These are phyloP conservation scores for Amphipoea oculea DNA, from an alignment of 2,888 invertebrate genomes.

Conservation along the genomic window DNA sequence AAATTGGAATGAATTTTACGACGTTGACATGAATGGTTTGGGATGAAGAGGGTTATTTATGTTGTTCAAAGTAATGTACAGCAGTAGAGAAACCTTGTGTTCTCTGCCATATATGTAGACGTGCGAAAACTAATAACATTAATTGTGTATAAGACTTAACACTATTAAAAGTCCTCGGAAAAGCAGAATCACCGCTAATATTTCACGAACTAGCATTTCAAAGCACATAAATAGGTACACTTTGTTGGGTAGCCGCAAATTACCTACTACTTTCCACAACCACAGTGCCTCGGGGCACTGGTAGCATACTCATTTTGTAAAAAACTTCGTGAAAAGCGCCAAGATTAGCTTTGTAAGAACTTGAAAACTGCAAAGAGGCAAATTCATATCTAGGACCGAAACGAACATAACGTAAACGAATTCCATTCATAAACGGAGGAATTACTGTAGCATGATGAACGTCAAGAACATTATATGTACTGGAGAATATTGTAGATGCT, in stretches of 20 bases:
- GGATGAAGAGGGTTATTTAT: background rate
- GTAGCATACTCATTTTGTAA: slow-evolving; percentile 17
- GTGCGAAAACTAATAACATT: background rate
- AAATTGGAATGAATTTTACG: slow-evolving; percentile 3
- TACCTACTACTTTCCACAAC: slow-evolving; percentile 5
- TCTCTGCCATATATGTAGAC: background rate
- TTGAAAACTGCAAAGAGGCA: slow-evolving; percentile 35
- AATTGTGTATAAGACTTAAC: background rate
- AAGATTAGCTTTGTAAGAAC: slow-evolving; percentile 37
- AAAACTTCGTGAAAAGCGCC: slow-evolving; percentile 34
- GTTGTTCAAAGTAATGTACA: background rate
- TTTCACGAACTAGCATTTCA: slow-evolving; percentile 5
- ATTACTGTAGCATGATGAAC: slow-evolving; percentile 11
- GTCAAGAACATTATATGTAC: slow-evolving; percentile 16
- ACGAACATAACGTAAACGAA: slow-evolving; percentile 47
- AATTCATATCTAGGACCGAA: slow-evolving; percentile 25
- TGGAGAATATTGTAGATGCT: slow-evolving; percentile 10
- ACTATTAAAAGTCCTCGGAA: background rate
- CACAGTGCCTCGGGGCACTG: background rate
- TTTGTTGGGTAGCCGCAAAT: slow-evolving; percentile 14
- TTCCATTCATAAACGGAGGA: slow-evolving; percentile 48
- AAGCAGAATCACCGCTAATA: slow-evolving; percentile 9
- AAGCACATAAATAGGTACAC: slow-evolving; percentile 5
- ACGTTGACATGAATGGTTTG: slow-evolving; percentile 6
- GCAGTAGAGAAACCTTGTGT: background rate